Evolutionary conservation across 2,888 invertebrate species (phyloP).

Genomic region (Agrochola lota): DNA sequence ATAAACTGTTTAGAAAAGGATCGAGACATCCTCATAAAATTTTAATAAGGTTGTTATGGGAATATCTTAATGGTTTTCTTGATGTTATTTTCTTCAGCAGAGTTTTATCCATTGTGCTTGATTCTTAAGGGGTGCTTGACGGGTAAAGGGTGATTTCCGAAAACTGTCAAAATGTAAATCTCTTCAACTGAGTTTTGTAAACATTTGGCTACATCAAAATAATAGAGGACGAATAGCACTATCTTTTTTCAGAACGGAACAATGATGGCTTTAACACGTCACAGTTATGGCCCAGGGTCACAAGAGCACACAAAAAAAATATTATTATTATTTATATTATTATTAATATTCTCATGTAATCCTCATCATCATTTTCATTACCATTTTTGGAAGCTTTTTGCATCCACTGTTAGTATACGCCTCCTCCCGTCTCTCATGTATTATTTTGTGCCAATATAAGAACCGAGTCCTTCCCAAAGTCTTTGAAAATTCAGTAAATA

Average conservation of each 20-base stretch:
- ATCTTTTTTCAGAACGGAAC: not conserved
- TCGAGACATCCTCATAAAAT: conserved; percentile 5
- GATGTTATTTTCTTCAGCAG: not conserved
- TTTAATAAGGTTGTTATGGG: not conserved
- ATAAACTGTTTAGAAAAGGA: conserved; percentile 26
- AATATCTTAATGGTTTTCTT: not conserved
- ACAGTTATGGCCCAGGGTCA: too few relatives aligned
- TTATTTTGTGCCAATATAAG: not conserved
- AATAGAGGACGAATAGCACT: not conserved
- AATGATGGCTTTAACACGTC: not conserved
- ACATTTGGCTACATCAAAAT: not conserved
- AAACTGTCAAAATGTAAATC: not conserved
- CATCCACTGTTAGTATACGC: too few relatives aligned
- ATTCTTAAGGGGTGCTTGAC: not conserved
- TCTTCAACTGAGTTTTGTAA: too few relatives aligned
- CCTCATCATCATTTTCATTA: too few relatives aligned
- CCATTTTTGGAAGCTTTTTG: too few relatives aligned
- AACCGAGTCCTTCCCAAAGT: conserved; percentile 2
- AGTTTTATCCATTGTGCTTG: not conserved
- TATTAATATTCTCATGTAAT: too few relatives aligned
- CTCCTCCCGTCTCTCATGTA: not conserved
- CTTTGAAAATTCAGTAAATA: conserved; percentile 9
- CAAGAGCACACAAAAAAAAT: too few relatives aligned
- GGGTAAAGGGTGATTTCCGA: not conserved
- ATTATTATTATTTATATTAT: too few relatives aligned